Base-by-base conservation (phyloP, 64 coral and sea anemone genomes). In the Dendrophyllia cribrosa region DNA sequence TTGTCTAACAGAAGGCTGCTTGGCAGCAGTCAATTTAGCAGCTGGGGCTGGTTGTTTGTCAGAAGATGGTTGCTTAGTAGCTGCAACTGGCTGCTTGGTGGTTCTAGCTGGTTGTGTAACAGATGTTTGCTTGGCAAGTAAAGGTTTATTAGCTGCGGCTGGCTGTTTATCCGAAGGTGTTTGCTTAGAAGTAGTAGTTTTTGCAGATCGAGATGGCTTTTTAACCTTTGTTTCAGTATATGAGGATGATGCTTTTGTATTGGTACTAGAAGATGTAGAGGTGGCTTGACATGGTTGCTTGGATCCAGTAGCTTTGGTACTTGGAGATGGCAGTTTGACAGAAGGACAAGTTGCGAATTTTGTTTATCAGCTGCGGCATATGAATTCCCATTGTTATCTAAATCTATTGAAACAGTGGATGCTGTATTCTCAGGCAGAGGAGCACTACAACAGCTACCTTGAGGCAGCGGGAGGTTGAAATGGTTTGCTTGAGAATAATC, bases 401-500 rank as follows among this genome's bases (percentile, higher is more conserved):
- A 73, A 73, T 73, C 70, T 73, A 73, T 73, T 43, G 9, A 16
- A 44, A 45, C 70, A 46, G 70, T 12, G 70, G 34, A 73, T 73
- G 11, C 34, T 56, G 44, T 16, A 55, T 73, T 87, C 16, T 66
- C 21, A 11, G 84, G 84, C 5, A 15, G 62, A 55, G 58, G 45
- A 78, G 78, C 26, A 50, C 16, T 16, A 62, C 79, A 86, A 92
- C 82, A 86, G 82, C 52, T 77, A 53, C 79, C 59, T 55, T 52
- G 43, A 48, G 81, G 51, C 72, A 92, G 69, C 13, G 78, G 67
- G 56, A 85, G 58, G 60, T 92, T 85, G 82, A 92, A 92, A 74
- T 92, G 58, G 52, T 82, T 84, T 75, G 79, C 58, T 66, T 67
- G 43, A 70, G 64, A 11, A 90, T 90, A 51, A 51, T 52, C 5